These are phyloP conservation scores for Muntiacus muntjak DNA, from an alignment of 2,113 vertebrate species.

Conservation along the genomic window DNA sequence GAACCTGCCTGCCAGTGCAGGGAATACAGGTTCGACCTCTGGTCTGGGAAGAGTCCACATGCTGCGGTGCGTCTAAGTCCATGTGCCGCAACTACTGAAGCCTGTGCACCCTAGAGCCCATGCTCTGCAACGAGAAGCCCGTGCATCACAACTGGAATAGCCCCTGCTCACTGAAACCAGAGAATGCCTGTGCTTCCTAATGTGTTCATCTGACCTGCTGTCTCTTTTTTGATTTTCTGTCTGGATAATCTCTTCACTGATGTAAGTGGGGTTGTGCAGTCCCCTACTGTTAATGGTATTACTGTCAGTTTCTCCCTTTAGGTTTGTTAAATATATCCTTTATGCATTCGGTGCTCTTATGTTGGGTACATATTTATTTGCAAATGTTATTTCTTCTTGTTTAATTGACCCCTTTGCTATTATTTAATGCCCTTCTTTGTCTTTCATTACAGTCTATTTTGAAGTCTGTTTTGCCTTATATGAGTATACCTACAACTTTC, in stretches of 20 bases:
- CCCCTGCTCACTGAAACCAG: not conserved
- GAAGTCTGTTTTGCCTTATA: not conserved
- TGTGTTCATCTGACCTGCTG: not conserved
- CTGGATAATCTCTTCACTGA: not conserved
- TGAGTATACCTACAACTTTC: not conserved
- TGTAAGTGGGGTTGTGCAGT: not conserved
- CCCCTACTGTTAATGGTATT: not conserved
- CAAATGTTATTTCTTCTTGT: not conserved
- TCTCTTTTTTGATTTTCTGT: not conserved
- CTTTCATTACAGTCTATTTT: not conserved
- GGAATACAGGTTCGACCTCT: not conserved
- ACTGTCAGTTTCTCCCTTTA: not conserved
- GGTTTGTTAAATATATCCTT: not conserved
- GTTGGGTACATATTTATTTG: not conserved
- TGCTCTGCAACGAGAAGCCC: not conserved
- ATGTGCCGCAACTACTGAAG: not conserved
- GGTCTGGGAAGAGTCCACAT: not conserved
- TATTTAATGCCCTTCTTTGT: not conserved
- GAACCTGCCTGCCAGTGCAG: not conserved
- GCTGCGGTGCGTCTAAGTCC: not conserved
- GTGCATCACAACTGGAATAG: fast-evolving
- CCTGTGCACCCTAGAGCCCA: not conserved
- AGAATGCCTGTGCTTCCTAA: not conserved
- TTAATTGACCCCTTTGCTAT: not conserved
- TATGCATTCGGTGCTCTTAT: not conserved